phyloP scores from a whole-genome alignment of 1,140 invertebrate genomes.

The Prorops nasuta region DNA sequence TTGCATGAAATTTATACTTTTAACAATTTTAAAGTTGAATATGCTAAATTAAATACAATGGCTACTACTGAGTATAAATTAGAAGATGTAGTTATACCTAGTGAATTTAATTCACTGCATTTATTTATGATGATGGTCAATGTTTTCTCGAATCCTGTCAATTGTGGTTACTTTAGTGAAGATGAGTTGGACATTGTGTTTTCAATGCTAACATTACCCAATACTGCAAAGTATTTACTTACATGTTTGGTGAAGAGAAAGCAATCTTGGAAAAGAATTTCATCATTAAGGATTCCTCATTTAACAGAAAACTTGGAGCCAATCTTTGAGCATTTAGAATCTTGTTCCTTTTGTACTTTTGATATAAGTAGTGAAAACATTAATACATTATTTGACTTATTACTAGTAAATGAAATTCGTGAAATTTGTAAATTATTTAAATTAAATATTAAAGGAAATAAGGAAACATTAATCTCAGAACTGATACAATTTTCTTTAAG shows the following conservation, averaged over 20 bases:
- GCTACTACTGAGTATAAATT: slow-evolving; percentile 28
- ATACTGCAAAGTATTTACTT: slow-evolving; percentile 36
- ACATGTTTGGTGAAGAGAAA: slow-evolving; percentile 42
- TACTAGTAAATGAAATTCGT: slow-evolving; percentile 34
- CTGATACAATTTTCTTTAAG: slow-evolving; percentile 28
- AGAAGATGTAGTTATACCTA: slow-evolving; percentile 25
- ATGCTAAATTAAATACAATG: slow-evolving; percentile 15
- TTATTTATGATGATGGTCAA: slow-evolving; percentile 28
- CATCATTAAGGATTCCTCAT: slow-evolving; percentile 27
- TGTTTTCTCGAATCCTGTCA: slow-evolving; percentile 39
- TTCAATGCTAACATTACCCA: slow-evolving; percentile 27
- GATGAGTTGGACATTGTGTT: slow-evolving; percentile 39
- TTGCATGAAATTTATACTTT: slow-evolving; percentile 35
- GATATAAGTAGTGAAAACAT: slow-evolving; percentile 22
- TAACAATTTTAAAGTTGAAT: slow-evolving; percentile 20
- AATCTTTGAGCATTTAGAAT: slow-evolving; percentile 27
- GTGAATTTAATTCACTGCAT: slow-evolving; percentile 30
- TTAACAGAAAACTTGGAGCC: slow-evolving; percentile 24
- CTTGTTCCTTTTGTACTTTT: slow-evolving; percentile 27
- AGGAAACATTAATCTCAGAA: slow-evolving; percentile 25
- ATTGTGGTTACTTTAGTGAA: slow-evolving; percentile 44
- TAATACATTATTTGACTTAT: slow-evolving; percentile 27
- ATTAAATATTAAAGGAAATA: slow-evolving; percentile 22
- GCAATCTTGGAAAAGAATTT: slow-evolving; percentile 28
- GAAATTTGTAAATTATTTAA: slow-evolving; percentile 31